A percentile compares a stretch with the other conserved stretches of the same genome.
phyloP scores from a whole-genome alignment of 2,797 vertebrate genomes.

The Diglossa cyanea region DNA sequence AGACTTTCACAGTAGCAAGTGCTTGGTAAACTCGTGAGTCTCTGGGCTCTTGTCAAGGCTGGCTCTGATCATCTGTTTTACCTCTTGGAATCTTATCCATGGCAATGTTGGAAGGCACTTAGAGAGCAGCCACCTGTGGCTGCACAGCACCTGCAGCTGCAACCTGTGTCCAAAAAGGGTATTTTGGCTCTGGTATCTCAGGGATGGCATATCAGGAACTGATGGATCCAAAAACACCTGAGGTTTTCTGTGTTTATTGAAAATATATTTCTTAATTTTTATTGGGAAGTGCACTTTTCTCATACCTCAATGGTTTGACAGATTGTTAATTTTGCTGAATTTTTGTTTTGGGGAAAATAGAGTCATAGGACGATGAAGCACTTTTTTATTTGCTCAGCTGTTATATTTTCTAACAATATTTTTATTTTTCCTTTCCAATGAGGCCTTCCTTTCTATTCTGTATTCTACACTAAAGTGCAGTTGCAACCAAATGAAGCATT shows the following conservation, averaged over 20 bases:
- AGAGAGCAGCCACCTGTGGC: neutral
- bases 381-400: neutral
- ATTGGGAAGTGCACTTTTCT: neutral
- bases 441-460: neutral
- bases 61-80: neutral
- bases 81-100: neutral
- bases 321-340: neutral
- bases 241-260: neutral
- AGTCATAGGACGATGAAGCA: neutral
- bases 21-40: neutral
- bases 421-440: neutral
- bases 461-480: neutral
- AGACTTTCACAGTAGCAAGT: neutral
- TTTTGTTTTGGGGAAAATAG: neutral
- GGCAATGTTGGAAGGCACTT: neutral
- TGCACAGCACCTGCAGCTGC: neutral
- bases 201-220: neutral
- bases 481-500: constrained; percentile 15
- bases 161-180: neutral
- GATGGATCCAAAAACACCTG: neutral
- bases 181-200: neutral
- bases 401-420: neutral
- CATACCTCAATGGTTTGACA: neutral
- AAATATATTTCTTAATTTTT: neutral
- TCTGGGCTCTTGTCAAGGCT: neutral